These are phyloP conservation scores for Poeciliopsis turneri DNA, from an alignment of 2,797 vertebrate species.

Conservation along the genomic window DNA sequence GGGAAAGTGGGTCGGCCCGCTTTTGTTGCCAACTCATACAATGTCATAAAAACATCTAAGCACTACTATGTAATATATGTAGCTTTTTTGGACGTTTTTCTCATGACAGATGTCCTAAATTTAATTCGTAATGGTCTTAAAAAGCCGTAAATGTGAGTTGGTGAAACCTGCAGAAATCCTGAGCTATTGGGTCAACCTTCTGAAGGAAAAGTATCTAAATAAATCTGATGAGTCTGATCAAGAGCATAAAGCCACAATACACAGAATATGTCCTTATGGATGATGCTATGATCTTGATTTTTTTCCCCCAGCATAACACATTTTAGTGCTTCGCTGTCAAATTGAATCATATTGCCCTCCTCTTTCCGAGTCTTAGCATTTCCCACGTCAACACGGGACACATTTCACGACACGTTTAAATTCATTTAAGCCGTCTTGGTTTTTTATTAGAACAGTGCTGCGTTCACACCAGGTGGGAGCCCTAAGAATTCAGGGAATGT, in stretches of 20 bases:
- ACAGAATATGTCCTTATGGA: neutral
- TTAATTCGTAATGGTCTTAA: no score
- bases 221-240: neutral
- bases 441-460: slow-evolving; percentile 44
- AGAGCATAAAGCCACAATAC: neutral
- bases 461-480: slow-evolving; percentile 54
- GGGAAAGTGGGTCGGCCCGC: no score
- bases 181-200: neutral
- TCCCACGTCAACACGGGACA: slow-evolving; percentile 1
- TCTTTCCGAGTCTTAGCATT: neutral
- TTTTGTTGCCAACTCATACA: no score
- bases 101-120: no score
- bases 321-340: neutral
- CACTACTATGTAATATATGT: no score
- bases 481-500: slow-evolving; percentile 60
- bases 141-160: no score
- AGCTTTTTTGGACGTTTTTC: no score
- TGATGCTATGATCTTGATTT: neutral
- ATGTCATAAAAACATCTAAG: no score
- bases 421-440: slow-evolving; percentile 17
- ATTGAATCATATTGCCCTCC: neutral
- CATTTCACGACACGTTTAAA: slow-evolving; percentile 2
- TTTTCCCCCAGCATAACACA: neutral
- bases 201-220: neutral
- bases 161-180: no score